phyloP scores from a whole-genome alignment of 2,797 vertebrate genomes.

The Hephaestus fuliginosus region DNA sequence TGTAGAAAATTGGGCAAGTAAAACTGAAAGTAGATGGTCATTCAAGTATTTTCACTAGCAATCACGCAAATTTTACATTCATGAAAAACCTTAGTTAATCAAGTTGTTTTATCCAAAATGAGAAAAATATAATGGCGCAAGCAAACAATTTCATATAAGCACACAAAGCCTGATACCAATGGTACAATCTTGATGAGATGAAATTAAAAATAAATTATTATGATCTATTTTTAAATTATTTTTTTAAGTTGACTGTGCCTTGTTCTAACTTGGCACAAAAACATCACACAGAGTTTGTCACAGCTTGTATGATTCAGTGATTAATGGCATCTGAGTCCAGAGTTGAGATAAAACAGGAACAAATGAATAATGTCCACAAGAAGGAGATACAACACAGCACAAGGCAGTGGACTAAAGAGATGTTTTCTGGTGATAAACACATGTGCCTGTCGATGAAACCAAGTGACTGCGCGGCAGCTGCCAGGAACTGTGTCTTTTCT shows the following conservation, averaged over 20 bases:
- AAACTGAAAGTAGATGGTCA: not conserved
- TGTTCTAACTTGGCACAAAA: constrained; percentile 47
- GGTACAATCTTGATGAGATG: constrained; percentile 13
- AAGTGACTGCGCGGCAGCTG: constrained; percentile 76
- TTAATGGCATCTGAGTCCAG: constrained; percentile 42
- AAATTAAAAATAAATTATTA: constrained; percentile 13
- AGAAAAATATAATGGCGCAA: not conserved
- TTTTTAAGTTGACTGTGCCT: constrained; percentile 26
- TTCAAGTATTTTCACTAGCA: not conserved
- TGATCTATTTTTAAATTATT: constrained; percentile 23
- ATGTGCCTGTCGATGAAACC: constrained; percentile 61
- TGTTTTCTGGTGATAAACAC: constrained; percentile 58
- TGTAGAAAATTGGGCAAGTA: not conserved
- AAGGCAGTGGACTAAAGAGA: constrained; percentile 18
- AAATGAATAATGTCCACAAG: constrained; percentile 20
- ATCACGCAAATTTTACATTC: not conserved
- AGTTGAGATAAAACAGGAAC: constrained; percentile 36
- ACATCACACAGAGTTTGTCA: constrained; percentile 16
- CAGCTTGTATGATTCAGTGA: constrained; percentile 52
- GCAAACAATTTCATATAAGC: not conserved
- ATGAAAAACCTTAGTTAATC: not conserved
- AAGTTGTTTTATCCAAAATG: not conserved
- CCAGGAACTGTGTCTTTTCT: constrained; percentile 72
- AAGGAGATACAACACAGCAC: constrained; percentile 21
- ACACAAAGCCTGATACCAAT: not conserved